Evolutionary conservation across 2,888 invertebrate genomes (phyloP), one percentile per base, ranked within the genome.

Genomic region (Creontiades dilutus): DNA sequence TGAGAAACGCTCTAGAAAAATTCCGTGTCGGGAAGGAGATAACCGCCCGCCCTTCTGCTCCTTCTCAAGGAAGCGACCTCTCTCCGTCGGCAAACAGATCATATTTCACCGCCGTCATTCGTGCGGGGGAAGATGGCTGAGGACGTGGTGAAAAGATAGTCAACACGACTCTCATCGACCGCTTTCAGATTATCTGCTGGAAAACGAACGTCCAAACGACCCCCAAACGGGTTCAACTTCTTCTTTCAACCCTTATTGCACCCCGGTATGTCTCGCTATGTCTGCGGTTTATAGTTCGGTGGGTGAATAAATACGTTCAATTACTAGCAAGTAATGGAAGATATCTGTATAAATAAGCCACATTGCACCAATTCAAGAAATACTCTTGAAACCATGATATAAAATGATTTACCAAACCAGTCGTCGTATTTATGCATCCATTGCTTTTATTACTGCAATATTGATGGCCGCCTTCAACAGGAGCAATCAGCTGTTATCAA

Each of bases 41-140:
- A 78, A 76, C 78, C n/a, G 19, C 16, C n/a, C 75, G n/a, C n/a
- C 76, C 28, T 19, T 4, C 47, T 78, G n/a, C 28, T 7, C 52
- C 52, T 7, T 9, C 46, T 47, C 78, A 46, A 46, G 37, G 78
- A 78, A 47, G 46, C 78, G 78, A 46, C 78, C 78, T 47, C 78
- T 37, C 37, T 46, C 78, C 78, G 78, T 78, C 46, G 78, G 47
- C 78, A 78, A 78, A 78, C 78, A 78, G 78, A 78, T 78, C 78
- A 78, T 78, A 78, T 78, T 78, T 78, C 78, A 46, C 46, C 46
- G 47, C 46, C 68, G 68, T 68, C 68, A 27, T 68, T 68, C 68
- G 68, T 68, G 68, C 27, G 23, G 9, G 68, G 68, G 68, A 4
- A 12, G 68, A 68, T 68, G 68, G 68, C 68, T 78, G 78, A 46